A percentile compares a stretch with the other conserved stretches of the same genome.
Conservation (phyloP, 2,113 vertebrate species). For the Pao palembangensis region DNA sequence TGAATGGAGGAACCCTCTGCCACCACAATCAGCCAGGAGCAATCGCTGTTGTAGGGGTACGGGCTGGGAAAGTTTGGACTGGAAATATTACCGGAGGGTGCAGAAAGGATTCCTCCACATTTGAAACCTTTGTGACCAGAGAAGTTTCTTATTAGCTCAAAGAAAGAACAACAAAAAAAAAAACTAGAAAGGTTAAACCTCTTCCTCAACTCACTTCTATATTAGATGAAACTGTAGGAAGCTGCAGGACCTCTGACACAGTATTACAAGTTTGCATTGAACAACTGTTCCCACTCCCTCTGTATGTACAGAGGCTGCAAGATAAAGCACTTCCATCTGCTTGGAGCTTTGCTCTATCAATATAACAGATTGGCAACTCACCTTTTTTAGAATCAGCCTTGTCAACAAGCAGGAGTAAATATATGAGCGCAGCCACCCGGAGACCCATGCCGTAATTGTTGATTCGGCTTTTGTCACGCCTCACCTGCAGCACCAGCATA, state of each 20-base stretch:
- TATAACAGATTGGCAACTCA: conserved; percentile 71
- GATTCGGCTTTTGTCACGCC: conserved; percentile 49
- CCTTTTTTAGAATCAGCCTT: conserved; percentile 79
- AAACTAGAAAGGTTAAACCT: background rate
- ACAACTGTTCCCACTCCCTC: conserved; percentile 22
- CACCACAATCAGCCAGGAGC: conserved; percentile 93
- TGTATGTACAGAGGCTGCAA: conserved; percentile 18
- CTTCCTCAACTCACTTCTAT: background rate
- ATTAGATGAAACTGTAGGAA: conserved; percentile 5
- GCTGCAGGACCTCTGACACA: conserved; percentile 14
- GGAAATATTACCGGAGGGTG: conserved; percentile 87
- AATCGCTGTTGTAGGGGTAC: conserved; percentile 89
- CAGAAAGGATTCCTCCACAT: conserved; percentile 92
- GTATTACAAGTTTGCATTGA: conserved; percentile 40
- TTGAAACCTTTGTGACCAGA: conserved; percentile 81
- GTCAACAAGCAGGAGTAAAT: conserved; percentile 70
- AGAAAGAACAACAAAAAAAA: background rate
- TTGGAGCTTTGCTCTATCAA: conserved; percentile 26
- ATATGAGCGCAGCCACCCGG: conserved; percentile 67
- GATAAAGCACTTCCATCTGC: conserved; percentile 37
- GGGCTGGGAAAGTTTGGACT: conserved; percentile 92
- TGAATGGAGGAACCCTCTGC: conserved; percentile 90
- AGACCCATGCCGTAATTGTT: conserved; percentile 61
- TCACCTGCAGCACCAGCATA: conserved; percentile 48
- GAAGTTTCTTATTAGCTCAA: conserved; percentile 12